Base-by-base conservation (phyloP, 2,888 invertebrate genomes). In the Latrodectus hesperus region DNA sequence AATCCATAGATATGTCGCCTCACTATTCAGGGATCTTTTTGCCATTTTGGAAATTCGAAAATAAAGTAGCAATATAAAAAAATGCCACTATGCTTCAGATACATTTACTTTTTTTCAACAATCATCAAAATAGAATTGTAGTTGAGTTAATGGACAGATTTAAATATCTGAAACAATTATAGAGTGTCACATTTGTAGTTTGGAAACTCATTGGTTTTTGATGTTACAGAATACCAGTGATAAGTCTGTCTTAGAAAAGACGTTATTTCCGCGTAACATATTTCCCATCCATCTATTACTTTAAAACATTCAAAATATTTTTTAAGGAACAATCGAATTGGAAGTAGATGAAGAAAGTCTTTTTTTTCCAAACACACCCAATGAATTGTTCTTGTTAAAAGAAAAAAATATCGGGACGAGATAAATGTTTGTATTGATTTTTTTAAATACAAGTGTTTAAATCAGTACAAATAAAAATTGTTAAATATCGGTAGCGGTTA, bases 1-100 rank as follows among this genome's bases (percentile, higher is more conserved):
- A 12, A n/a, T 49, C 82, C 67, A 70, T 12, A 82, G 12, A 10
- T 26, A 64, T 8, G 82, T 60, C 17, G n/a, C 75, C 51, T 82
- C 82, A 16, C 12, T 17, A 0, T 17, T 71, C 3, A 26, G 11
- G 5, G 52, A 17, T 11, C 3, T 1, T 22, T 22, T 16, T 14
- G 16, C 0, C 1, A 14, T 6, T 53, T 53, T 14, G 9, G 8
- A 52, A 12, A 17, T 4, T 17, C 64, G 16, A 14, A 38, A 60
- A 26, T 12, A 52, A 22, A 12, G 22, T 22, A 26, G 6, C 9
- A 11, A 9, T 9, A 6, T 12, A 26, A 9, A 68, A 14, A 68
- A 68, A 68, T 68, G 14, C 22, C 11, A 22, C 1, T 68, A 38
- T 17, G 12, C 68, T 9, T 22, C 17, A 12, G 67, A 26, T 22